phyloP scores from a whole-genome alignment of 1,140 invertebrate species.

The Drosophila teissieri region DNA sequence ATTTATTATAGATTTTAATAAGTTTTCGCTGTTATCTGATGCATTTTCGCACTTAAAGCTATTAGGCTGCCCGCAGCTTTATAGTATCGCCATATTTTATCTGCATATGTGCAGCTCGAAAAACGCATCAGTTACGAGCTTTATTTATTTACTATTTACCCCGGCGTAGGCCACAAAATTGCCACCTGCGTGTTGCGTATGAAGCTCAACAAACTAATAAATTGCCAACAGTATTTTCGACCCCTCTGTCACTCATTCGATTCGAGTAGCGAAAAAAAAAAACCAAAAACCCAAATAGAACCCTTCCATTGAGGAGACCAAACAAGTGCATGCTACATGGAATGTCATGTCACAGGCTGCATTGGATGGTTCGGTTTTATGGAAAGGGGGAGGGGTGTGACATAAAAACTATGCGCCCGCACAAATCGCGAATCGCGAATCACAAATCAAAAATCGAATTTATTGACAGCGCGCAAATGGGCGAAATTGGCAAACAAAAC shows the following conservation, averaged over 20 bases:
- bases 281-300: background rate
- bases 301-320: background rate
- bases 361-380: slow-evolving; percentile 4
- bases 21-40: background rate
- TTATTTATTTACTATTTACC: slow-evolving; percentile 78
- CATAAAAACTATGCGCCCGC: slow-evolving; percentile 59
- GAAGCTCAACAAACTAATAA: slow-evolving; percentile 68
- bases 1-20: too few relatives aligned
- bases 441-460: slow-evolving; percentile 80
- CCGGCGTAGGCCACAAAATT: slow-evolving; percentile 69
- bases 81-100: slow-evolving; percentile 1
- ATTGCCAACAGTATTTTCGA: slow-evolving; percentile 45
- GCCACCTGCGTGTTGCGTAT: slow-evolving; percentile 64
- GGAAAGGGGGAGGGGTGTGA: slow-evolving; percentile 3
- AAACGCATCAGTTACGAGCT: slow-evolving; percentile 58
- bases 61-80: slow-evolving; percentile 16
- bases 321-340: slow-evolving; percentile 47
- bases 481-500: slow-evolving; percentile 63
- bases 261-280: background rate
- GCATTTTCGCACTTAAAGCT: background rate
- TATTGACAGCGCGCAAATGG: slow-evolving; percentile 77
- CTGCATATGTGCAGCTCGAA: slow-evolving; percentile 24
- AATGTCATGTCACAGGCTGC: slow-evolving; percentile 50
- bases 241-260: slow-evolving; percentile 16
- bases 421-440: slow-evolving; percentile 69